Evolutionary conservation across 2,888 invertebrate species (phyloP).

Genomic region (Catocala nupta): DNA sequence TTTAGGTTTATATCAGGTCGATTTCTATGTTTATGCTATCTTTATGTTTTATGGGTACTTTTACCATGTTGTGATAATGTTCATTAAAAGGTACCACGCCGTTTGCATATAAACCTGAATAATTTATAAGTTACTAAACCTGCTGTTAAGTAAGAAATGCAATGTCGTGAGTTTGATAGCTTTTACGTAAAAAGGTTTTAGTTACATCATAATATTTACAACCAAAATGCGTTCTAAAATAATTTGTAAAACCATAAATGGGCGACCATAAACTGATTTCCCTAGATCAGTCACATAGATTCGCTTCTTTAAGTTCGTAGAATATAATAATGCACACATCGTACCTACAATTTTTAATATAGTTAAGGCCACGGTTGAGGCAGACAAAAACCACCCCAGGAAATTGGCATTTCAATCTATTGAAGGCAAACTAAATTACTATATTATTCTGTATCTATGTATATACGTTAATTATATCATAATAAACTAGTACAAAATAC

Average conservation of each 20-base stretch:
- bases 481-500: neutral
- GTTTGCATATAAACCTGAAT: slow-evolving; percentile 11
- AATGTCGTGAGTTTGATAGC: neutral
- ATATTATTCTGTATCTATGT: too few species aligned
- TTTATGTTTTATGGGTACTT: slow-evolving; percentile 33
- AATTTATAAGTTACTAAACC: slow-evolving; percentile 8
- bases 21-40: slow-evolving; percentile 40
- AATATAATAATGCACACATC: too few species aligned
- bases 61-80: slow-evolving; percentile 24
- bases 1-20: slow-evolving; percentile 31
- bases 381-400: too few species aligned
- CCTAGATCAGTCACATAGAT: too few species aligned
- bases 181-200: neutral
- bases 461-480: neutral
- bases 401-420: too few species aligned
- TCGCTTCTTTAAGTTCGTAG: too few species aligned
- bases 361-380: too few species aligned
- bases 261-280: too few species aligned
- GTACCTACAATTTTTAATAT: too few species aligned
- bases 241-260: too few species aligned
- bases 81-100: slow-evolving; percentile 14
- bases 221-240: neutral
- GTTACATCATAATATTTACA: too few species aligned
- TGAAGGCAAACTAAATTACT: too few species aligned
- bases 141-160: slow-evolving; percentile 7